Evolutionary conservation across 2,797 vertebrate genomes (phyloP), one percentile per base, ranked within the genome.

Genomic region (Crenuchus spilurus): DNA sequence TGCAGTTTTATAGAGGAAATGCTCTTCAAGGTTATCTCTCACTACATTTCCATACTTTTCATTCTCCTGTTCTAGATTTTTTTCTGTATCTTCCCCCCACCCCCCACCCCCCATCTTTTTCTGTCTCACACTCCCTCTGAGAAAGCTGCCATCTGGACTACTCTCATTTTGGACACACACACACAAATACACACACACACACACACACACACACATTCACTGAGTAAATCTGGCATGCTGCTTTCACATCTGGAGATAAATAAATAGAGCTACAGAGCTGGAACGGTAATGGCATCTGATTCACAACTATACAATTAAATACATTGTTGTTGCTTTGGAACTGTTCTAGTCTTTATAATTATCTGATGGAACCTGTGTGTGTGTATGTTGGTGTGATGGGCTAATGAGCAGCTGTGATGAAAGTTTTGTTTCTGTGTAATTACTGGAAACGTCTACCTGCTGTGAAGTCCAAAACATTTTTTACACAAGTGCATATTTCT

Each of bases 71-170:
- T 68, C 39, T 77, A 11, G 1, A 4, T 18, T 48, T 48, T 46
- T 48, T 58, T 46, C 33, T 42, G 46, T 41, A 44, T 31, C 54
- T 26, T 18, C 30, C 20, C 39, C 46, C 37, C 60, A 28, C 37
- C 51, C 49, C 11, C 16, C 46, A 18, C 37, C 41, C 37, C 20
- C 65, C 13, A 22, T 26, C 31, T 35, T 33, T 65, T 52, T 37
- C 73, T 31, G 55, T 72, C 72, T 74, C 63, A 49, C 70, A 69
- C 70, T 71, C 73, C 54, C 66, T 54, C 52, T 62, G 73, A 74
- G 71, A 74, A 61, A 63, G 57, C 49, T 44, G 58, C 78, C 79
- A 80, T 81, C 80, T 82, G 77, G 80, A 79, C 74, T 57, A 46
- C 42, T 79, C 41, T 82, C 55, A 74, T 79, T 63, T 48, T 62